Evolutionary conservation across 2,113 vertebrate genomes (phyloP).

Genomic region (Vanacampus margaritifer): DNA sequence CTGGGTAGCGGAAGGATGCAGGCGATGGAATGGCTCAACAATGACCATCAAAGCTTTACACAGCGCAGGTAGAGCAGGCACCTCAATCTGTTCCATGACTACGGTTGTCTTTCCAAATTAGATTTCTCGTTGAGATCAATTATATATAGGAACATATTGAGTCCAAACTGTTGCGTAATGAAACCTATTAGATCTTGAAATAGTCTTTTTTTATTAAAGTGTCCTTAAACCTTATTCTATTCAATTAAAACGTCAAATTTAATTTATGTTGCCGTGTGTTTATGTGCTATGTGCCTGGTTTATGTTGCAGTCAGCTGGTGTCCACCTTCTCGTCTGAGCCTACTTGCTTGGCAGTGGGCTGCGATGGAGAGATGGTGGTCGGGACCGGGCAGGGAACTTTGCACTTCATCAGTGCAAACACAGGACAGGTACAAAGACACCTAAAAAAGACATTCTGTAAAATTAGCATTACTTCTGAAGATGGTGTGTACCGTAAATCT

Average conservation of each 20-base stretch:
- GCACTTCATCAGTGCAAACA: slow-evolving; percentile 74
- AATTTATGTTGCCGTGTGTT: not conserved
- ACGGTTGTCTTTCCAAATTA: not conserved
- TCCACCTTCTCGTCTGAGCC: slow-evolving; percentile 68
- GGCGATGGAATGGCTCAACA: slow-evolving; percentile 74
- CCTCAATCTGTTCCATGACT: not conserved
- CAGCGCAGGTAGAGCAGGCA: slow-evolving; percentile 45
- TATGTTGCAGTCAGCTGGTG: slow-evolving; percentile 59
- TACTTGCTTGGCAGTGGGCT: slow-evolving; percentile 71
- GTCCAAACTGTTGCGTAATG: not conserved
- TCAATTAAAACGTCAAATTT: not conserved
- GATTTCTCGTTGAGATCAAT: not conserved
- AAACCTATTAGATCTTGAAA: too few species aligned
- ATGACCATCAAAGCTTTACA: slow-evolving; percentile 16
- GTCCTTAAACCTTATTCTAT: too few species aligned
- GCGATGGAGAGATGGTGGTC: slow-evolving; percentile 67
- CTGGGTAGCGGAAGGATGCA: slow-evolving; percentile 33
- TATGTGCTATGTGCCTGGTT: not conserved
- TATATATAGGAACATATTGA: too few species aligned
- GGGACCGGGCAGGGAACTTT: slow-evolving; percentile 76
- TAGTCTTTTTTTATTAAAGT: too few species aligned
- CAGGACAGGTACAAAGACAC: slow-evolving; percentile 72
- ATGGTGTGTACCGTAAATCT: too few species aligned
- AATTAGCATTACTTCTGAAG: too few species aligned
- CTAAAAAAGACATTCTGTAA: too few species aligned